Conservation (phyloP, 2,113 vertebrate genomes). For the Poecile atricapillus region DNA sequence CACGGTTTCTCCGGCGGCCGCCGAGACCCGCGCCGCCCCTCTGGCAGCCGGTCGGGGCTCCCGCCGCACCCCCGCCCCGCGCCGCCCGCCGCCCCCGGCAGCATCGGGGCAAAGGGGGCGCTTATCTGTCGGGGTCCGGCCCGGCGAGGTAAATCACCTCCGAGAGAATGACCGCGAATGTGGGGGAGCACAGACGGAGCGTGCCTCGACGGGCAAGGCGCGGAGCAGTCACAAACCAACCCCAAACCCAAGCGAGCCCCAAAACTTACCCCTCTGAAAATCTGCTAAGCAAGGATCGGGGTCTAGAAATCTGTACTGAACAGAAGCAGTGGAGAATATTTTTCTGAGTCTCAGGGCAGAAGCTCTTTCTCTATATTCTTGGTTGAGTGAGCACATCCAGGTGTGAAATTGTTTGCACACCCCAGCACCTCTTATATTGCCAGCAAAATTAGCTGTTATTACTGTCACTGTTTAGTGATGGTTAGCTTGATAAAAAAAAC, state of each 20-base stretch:
- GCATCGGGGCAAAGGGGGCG: background rate
- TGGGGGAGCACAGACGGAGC: background rate
- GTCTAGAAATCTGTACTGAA: slow-evolving; percentile 74
- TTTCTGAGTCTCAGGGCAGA: slow-evolving; percentile 81
- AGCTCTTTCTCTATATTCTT: slow-evolving; percentile 87
- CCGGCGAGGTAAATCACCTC: background rate
- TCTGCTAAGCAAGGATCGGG: slow-evolving; percentile 72
- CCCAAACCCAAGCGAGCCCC: slow-evolving; percentile 2
- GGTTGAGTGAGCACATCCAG: slow-evolving; percentile 99
- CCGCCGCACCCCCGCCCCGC: background rate
- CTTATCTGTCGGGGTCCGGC: background rate
- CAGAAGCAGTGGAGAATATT: slow-evolving; percentile 74
- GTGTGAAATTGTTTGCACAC: slow-evolving; percentile 99
- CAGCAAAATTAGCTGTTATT: slow-evolving; percentile 99
- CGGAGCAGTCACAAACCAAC: background rate
- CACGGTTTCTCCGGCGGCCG: background rate
- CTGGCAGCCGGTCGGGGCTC: background rate
- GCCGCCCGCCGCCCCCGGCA: background rate
- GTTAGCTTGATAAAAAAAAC: slow-evolving; percentile 92
- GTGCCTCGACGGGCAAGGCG: background rate
- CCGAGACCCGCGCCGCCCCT: background rate
- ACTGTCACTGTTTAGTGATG: slow-evolving; percentile 99
- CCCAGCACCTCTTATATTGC: slow-evolving; percentile 99
- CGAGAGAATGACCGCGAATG: background rate
- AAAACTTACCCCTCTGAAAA: slow-evolving; percentile 81